These are phyloP conservation scores for Thymelicus acteon DNA, from an alignment of 2,888 invertebrate genomes.

Conservation along the genomic window DNA sequence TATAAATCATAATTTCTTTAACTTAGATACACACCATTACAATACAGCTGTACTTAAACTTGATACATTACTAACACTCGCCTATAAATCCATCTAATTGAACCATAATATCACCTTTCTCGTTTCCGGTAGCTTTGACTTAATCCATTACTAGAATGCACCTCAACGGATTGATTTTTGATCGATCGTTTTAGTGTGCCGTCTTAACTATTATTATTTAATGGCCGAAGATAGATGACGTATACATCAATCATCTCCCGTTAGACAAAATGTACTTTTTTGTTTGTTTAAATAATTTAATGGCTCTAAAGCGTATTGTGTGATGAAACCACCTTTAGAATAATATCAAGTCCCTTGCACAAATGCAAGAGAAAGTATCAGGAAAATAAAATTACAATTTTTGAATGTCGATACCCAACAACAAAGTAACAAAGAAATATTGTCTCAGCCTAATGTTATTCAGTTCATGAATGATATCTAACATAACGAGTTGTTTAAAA, in stretches of 20 bases:
- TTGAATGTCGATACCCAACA: background rate
- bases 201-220: conserved; percentile 82
- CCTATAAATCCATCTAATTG: conserved; percentile 47
- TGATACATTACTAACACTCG: conserved; percentile 41
- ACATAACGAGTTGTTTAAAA: conserved; percentile 12
- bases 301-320: conserved; percentile 25
- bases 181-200: conserved; percentile 73
- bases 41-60: conserved; percentile 1
- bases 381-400: conserved; percentile 1
- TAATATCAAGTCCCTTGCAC: background rate
- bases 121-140: conserved; percentile 74
- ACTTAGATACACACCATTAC: background rate
- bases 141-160: conserved; percentile 75
- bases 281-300: conserved; percentile 46
- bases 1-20: background rate
- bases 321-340: conserved; percentile 12
- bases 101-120: conserved; percentile 53
- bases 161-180: conserved; percentile 78
- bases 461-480: conserved; percentile 17
- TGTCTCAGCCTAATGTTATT: conserved; percentile 7
- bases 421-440: conserved; percentile 12
- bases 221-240: conserved; percentile 74
- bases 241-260: conserved; percentile 77
- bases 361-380: conserved; percentile 3
- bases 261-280: conserved; percentile 70